Evolutionary conservation across 2,888 invertebrate genomes (phyloP).

Genomic region (Diogma glabrata): DNA sequence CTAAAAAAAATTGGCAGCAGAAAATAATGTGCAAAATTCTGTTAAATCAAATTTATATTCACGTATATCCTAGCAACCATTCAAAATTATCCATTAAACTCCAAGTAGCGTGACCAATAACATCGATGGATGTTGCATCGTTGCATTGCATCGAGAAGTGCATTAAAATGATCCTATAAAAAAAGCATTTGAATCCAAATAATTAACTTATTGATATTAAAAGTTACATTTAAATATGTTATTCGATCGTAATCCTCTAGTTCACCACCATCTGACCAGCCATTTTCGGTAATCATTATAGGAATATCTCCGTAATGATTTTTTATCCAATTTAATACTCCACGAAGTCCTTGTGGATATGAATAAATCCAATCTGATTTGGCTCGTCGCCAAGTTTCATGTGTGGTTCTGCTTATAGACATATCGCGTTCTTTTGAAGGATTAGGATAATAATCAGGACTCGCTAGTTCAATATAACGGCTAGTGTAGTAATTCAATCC

Average conservation of each 20-base stretch:
- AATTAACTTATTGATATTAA: too few species aligned
- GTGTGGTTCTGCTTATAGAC: neutral
- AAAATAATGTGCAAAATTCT: too few species aligned
- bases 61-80: too few species aligned
- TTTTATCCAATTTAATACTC: neutral
- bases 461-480: slow-evolving; percentile 15
- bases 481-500: slow-evolving; percentile 29
- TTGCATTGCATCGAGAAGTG: too few species aligned
- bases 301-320: neutral
- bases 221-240: slow-evolving; percentile 10
- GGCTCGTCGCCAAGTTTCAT: neutral
- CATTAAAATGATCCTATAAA: too few species aligned
- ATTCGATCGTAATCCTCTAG: slow-evolving; percentile 30
- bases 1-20: too few species aligned
- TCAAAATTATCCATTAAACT: too few species aligned
- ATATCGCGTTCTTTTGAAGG: neutral
- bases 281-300: slow-evolving; percentile 2
- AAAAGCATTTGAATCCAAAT: too few species aligned
- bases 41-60: too few species aligned
- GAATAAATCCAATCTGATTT: slow-evolving; percentile 3
- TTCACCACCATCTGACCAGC: slow-evolving; percentile 2
- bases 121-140: too few species aligned
- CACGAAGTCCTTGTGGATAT: neutral
- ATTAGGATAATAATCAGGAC: neutral
- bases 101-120: too few species aligned